These are phyloP conservation scores for Stichodactyla mertensii DNA, from an alignment of 64 coral and sea anemone species.

Conservation along the genomic window DNA sequence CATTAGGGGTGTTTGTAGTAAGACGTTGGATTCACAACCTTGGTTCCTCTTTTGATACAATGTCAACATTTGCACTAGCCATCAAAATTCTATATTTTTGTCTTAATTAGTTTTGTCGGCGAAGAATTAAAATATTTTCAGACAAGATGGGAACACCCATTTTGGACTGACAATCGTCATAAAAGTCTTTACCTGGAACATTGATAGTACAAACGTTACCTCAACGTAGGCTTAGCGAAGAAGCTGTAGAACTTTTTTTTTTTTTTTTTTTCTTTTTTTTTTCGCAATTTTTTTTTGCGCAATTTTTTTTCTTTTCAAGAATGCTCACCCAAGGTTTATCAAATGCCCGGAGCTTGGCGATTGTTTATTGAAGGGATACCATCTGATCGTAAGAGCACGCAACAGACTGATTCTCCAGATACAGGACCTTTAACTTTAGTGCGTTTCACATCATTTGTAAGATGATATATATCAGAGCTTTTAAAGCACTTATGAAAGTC, in stretches of 20 bases:
- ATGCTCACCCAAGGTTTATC: too few species aligned
- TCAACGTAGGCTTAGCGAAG: too few species aligned
- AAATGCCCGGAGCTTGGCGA: too few species aligned
- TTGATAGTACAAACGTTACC: too few species aligned
- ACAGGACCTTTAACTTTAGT: background rate
- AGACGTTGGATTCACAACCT: background rate
- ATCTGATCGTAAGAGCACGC: background rate
- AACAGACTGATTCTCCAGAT: background rate
- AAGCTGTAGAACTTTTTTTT: too few species aligned
- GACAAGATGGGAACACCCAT: background rate
- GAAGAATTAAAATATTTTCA: too few species aligned
- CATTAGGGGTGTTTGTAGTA: background rate
- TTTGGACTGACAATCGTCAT: background rate
- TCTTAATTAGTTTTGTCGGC: background rate
- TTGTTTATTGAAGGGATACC: background rate
- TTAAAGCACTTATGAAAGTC: background rate
- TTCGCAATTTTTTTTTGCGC: too few species aligned
- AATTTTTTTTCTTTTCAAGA: too few species aligned
- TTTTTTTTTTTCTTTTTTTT: too few species aligned
- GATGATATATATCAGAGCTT: background rate
- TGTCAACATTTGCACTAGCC: background rate
- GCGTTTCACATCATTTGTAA: background rate
- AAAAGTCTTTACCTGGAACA: too few species aligned
- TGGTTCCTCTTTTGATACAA: background rate
- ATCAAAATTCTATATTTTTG: background rate